Percentiles rank a stretch among this genome's conserved stretches.
Evolutionary conservation across 2,113 vertebrate genomes (phyloP).

Genomic region (Lophotis ruficrista): DNA sequence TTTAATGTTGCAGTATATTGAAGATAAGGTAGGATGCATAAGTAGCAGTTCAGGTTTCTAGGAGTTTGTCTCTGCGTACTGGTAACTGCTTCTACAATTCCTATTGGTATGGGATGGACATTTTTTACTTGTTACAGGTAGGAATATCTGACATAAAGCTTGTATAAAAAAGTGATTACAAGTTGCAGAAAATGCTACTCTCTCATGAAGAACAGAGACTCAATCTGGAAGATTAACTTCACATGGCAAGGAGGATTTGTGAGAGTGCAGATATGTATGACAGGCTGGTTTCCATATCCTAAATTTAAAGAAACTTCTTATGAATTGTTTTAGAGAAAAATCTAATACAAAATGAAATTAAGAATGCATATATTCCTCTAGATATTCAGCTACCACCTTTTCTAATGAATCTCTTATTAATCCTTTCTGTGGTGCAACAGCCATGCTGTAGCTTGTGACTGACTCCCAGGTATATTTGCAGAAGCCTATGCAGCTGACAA

Average conservation of each 20-base stretch:
- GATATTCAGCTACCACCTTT: background rate
- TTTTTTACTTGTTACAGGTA: background rate
- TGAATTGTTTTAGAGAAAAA: background rate
- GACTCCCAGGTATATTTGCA: background rate
- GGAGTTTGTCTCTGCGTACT: background rate
- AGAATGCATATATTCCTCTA: background rate
- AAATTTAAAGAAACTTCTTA: background rate
- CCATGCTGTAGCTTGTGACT: background rate
- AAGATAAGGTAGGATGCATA: background rate
- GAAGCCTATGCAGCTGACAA: background rate
- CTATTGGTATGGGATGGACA: background rate
- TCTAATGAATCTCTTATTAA: background rate
- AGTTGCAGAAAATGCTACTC: background rate
- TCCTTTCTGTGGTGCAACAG: background rate
- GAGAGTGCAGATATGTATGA: background rate
- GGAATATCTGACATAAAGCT: background rate
- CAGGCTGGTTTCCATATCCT: background rate
- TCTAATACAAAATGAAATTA: background rate
- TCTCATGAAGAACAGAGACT: background rate
- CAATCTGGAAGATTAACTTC: background rate
- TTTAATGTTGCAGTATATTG: background rate
- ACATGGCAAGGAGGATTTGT: background rate
- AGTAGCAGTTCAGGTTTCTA: background rate
- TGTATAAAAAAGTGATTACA: background rate
- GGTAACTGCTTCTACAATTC: background rate